Evolutionary conservation across 2,888 invertebrate genomes (phyloP), one percentile per base, ranked within the genome.

Genomic region (Cerastis leucographa): DNA sequence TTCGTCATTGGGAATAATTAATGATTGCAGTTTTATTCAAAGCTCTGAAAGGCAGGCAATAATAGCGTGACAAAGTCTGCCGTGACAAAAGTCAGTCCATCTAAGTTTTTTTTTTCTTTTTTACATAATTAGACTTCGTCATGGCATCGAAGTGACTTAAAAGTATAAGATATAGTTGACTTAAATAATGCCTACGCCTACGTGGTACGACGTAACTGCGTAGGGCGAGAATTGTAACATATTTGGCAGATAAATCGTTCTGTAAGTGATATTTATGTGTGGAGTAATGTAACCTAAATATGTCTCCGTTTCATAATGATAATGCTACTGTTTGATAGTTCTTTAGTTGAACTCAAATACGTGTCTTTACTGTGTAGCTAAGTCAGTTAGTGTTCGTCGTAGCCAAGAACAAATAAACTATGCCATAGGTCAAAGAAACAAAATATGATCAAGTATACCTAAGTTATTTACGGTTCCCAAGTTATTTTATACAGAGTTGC

Each of bases 11-110:
- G 65, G 17, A 51, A 44, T 46, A 71, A 74, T 62, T 74, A 83
- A 82, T 86, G n/a, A 79, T 59, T 84, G 84, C 68, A 86, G 25
- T 74, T 86, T 76, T 86, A 78, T 86, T 71, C 62, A 51, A 64
- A 64, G 54, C 49, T 78, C 12, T 29, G n/a, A 56, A 84, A 84
- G 54, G 77, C 14, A 25, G 51, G 66, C 35, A 61, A 71, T 66
- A 79, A 81, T 91, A 76, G 89, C 91, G 92, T 92, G 92, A 86
- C 85, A 83, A 78, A 68, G 25, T 74, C 61, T 91, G 81, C 87
- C 92, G 92, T 92, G 92, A 92, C 92, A 89, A 90, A 91, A 87
- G 75, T 89, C 91, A 92, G 87, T 92, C 79, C 74, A 85, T 88
- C 89, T 87, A 80, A 86, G 74, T 88, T 86, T 82, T 83, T 68